Conservation (phyloP, 2,888 invertebrate species). For the Quadroppia sp. region DNA sequence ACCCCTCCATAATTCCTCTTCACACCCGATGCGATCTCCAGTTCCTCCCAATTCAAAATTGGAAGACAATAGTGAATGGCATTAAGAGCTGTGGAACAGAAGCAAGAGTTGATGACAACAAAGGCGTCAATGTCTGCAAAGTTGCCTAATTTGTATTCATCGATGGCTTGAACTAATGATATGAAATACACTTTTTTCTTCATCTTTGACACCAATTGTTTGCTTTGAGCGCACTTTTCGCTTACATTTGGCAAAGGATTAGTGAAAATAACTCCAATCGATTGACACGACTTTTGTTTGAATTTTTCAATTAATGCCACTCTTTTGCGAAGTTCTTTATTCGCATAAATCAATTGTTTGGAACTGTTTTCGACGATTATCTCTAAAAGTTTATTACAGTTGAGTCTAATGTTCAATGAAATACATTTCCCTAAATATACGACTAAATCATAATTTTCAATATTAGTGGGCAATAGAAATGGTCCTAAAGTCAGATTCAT, state of each 20-base stretch:
- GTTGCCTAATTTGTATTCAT: slow-evolving; percentile 44
- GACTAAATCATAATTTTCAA: slow-evolving; percentile 31
- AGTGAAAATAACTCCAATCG: slow-evolving; percentile 39
- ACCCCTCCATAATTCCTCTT: slow-evolving; percentile 32
- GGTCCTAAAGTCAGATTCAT: too few species aligned
- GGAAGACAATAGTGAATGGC: slow-evolving; percentile 30
- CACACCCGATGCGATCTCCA: slow-evolving; percentile 40
- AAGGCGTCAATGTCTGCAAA: slow-evolving; percentile 39
- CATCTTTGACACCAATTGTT: not conserved
- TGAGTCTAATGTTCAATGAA: slow-evolving; percentile 23
- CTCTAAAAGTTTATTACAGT: slow-evolving; percentile 30
- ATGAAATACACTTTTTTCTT: slow-evolving; percentile 40
- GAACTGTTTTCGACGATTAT: slow-evolving; percentile 1
- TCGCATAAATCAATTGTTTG: not conserved
- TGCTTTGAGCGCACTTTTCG: not conserved
- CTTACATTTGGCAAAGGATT: slow-evolving; percentile 38
- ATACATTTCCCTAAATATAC: slow-evolving; percentile 36
- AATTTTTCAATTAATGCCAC: slow-evolving; percentile 42
- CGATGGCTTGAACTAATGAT: slow-evolving; percentile 42
- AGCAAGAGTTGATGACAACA: slow-evolving; percentile 41
- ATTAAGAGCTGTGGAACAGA: slow-evolving; percentile 28
- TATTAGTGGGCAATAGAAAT: not conserved
- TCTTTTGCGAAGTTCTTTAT: slow-evolving; percentile 40
- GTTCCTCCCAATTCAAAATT: slow-evolving; percentile 41
- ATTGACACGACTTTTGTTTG: slow-evolving; percentile 25